Base-by-base conservation (phyloP, 2,113 vertebrate genomes). In the Cololabis saira region DNA sequence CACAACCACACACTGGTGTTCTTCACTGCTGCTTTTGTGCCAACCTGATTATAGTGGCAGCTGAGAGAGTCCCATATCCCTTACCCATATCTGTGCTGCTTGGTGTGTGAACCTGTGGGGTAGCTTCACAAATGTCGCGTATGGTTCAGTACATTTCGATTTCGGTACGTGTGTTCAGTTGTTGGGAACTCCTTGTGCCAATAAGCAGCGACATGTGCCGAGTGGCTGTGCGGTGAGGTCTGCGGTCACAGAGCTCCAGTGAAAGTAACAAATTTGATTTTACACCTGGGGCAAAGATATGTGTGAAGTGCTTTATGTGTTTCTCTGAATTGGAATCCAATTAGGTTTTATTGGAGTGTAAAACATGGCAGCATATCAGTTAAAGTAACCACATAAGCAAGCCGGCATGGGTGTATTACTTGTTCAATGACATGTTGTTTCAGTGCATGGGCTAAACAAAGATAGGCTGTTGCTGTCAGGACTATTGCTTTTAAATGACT, bases 331-430 rank as follows among this genome's bases (percentile, higher is more conserved):
- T 80, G 74, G 57, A 83, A 85, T 82, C 83, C 80, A 82, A 84
- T 88, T 90, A 84, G 71, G 58, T 84, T 88, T 90, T 87, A 89
- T 87, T 81, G 71, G 81, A 67, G 78, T 84, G 89, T 87, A 84
- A 88, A 87, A 85, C 81, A 84, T 84, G 82, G 86, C 82, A 83
- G 74, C 74, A 40, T 74, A 81, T 87, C 84, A 84, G 79, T 72
- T 75, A 71, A 82, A 76, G 68, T 50, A 79, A 82, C 76, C 67
- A 76, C 85, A 83, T 71, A 65, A 75, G 74, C 49, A 17, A 55
- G 61, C 69, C 81, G 84, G 82, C 70, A 53, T 56, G 33, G 68
- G 51, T 40, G 42, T 55, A 71, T 74, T 62, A 65, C 67, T 76
- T 81, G 72, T 73, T 83, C 59, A 67, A 72, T 74, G 79, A 66